These are phyloP conservation scores for Apogon talboti DNA, from an alignment of 2,797 vertebrate species.

Conservation along the genomic window DNA sequence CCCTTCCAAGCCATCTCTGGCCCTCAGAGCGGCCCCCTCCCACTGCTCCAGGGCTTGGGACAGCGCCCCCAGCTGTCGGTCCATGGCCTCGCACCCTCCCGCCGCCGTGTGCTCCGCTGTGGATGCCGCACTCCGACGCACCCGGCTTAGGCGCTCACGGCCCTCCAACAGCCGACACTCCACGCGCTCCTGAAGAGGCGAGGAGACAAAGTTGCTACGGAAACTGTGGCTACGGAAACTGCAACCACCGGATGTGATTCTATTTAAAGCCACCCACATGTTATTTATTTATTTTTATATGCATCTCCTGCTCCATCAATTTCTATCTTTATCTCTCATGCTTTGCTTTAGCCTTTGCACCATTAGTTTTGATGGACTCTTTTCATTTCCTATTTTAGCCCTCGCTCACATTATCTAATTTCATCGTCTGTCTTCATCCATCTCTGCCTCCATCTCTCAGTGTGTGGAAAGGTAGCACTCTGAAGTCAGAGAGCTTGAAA, in stretches of 20 bases:
- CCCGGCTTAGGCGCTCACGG: conserved; percentile 88
- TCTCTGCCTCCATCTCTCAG: conserved; percentile 9
- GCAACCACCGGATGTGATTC: conserved; percentile 54
- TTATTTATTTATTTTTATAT: conserved; percentile 4
- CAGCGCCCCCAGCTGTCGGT: conserved; percentile 91
- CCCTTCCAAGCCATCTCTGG: conserved; percentile 85
- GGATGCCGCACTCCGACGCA: conserved; percentile 81
- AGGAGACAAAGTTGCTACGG: conserved; percentile 83
- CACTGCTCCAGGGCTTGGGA: conserved; percentile 93
- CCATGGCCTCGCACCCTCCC: conserved; percentile 89
- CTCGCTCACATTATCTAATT: conserved; percentile 26
- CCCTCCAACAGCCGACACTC: conserved; percentile 90
- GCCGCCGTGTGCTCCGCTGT: conserved; percentile 86
- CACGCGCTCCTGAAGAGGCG: conserved; percentile 88
- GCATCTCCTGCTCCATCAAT: conserved; percentile 22
- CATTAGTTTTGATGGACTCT: conserved; percentile 18
- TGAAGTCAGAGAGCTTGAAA: conserved; percentile 54
- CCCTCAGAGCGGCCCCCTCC: conserved; percentile 88
- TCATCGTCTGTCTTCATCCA: conserved; percentile 23
- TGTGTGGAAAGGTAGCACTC: conserved; percentile 54
- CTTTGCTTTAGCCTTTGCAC: conserved; percentile 28
- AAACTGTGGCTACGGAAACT: conserved; percentile 78
- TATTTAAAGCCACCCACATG: conserved; percentile 70
- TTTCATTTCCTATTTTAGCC: conserved; percentile 30
- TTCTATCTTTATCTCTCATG: conserved; percentile 19